Base-by-base conservation (phyloP, 2,113 vertebrate genomes). In the Colinus virginianus region DNA sequence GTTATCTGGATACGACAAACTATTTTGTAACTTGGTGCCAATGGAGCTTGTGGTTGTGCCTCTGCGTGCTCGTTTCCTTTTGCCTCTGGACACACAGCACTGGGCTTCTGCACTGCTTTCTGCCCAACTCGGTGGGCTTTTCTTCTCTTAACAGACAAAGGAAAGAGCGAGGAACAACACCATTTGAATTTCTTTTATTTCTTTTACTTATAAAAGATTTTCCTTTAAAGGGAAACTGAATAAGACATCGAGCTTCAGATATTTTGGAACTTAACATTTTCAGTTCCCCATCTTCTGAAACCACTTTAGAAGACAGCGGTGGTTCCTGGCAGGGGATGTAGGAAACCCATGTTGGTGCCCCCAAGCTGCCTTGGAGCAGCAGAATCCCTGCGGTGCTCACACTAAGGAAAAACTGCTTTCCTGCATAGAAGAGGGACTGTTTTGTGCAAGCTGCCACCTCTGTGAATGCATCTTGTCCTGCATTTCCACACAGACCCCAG, bases 331-430 rank as follows among this genome's bases (percentile, higher is more conserved):
- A 19, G 2, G 22, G 21, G 18, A 11, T 11, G 36, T 42, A 36
- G 30, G 62, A 69, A 63, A 69, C 30, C 28, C 4, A 9, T 9
- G 11, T 38, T 36, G 36, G 42, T 75, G 76, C 55, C 56, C 21
- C 32, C 55, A 7, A 51, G 23, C 49, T 46, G 10, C 8, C 30
- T n/a, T 68, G 40, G 36, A 49, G 48, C 32, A 18, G 4, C 15
- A 43, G 51, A 43, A 64, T 9, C 32, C 1, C 4, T 2, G 2
- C 17, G 40, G 61, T 19, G 30, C 55, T 0, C 2, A 26, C 68
- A 69, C 17, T 19, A 48, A 64, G 4, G 26, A 22, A 58, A 61
- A 58, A 42, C 22, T 6, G 0, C 7, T 12, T n/a, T 69, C 48
- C 64, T 83, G 16, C 58, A 36, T 3, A 22, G 48, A 15, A 38